These are phyloP conservation scores for Stegostoma tigrinum DNA, from an alignment of 2,113 vertebrate genomes.

Conservation along the genomic window DNA sequence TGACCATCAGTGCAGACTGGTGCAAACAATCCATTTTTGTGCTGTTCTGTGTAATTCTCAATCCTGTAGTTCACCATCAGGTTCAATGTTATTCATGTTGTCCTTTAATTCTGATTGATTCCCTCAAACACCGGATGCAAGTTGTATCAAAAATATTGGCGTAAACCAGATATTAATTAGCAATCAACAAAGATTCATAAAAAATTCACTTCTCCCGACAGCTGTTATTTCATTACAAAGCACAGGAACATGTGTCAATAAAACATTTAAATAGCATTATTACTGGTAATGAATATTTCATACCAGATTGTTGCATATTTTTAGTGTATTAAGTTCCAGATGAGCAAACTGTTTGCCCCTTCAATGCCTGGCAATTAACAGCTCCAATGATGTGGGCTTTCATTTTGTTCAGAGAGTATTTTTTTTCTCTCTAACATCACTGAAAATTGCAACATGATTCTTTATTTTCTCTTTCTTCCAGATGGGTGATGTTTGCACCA, in stretches of 20 bases:
- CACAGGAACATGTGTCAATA: conserved; percentile 2
- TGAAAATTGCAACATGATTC: neutral
- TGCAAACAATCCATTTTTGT: neutral
- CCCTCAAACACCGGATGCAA: neutral
- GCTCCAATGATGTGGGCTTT: conserved; percentile 7
- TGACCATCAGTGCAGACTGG: neutral
- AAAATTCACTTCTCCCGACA: neutral
- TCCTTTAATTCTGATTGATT: neutral
- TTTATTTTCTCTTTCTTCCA: too few species aligned
- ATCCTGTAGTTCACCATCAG: neutral
- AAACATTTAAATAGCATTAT: conserved; percentile 16
- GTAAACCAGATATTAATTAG: neutral
- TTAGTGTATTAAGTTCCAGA: conserved; percentile 22
- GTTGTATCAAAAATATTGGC: neutral
- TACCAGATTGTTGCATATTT: conserved; percentile 21
- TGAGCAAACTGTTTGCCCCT: neutral
- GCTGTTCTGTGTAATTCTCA: neutral
- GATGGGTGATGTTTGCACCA: neutral
- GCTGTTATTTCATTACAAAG: neutral
- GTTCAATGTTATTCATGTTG: neutral
- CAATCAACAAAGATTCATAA: neutral
- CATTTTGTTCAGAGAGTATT: neutral
- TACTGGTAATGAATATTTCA: neutral
- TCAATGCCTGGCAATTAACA: neutral
- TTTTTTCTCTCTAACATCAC: neutral